A percentile compares a stretch with the other conserved stretches of the same genome.
Evolutionary conservation across 2,797 vertebrate species (phyloP).

Genomic region (Sphaeramia orbicularis): DNA sequence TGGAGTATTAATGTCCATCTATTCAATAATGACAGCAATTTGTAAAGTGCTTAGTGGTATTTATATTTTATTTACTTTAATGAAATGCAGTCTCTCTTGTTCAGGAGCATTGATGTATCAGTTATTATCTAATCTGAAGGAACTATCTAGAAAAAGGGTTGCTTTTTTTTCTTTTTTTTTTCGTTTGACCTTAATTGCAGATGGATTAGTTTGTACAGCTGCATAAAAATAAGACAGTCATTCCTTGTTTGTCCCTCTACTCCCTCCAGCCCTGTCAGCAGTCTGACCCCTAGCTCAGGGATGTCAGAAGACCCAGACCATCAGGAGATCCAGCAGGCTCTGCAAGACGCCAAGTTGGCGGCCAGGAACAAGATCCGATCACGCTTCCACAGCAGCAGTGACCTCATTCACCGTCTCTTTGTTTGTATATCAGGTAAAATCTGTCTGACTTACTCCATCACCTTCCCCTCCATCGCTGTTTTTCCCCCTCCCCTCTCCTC

Average conservation of each 20-base stretch:
- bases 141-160: too few species aligned
- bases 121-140: too few species aligned
- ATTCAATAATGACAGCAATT: not conserved
- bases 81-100: too few species aligned
- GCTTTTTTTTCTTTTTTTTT: too few species aligned
- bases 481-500: not conserved
- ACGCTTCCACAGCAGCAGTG: conserved; percentile 95
- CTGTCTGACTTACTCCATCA: not conserved
- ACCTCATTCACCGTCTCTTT: conserved; percentile 97
- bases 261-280: conserved; percentile 82
- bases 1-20: not conserved
- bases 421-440: conserved; percentile 97
- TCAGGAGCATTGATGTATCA: too few species aligned
- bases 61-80: not conserved
- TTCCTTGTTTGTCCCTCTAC: conserved; percentile 9
- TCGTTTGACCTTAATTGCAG: too few species aligned
- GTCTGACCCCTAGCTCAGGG: conserved; percentile 87
- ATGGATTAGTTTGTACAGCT: not conserved
- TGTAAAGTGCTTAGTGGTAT: not conserved
- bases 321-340: conserved; percentile 87
- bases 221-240: not conserved
- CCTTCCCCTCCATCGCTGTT: not conserved
- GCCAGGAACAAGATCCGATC: conserved; percentile 94
- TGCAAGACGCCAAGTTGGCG: conserved; percentile 88
- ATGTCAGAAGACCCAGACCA: conserved; percentile 88